Conservation (phyloP, 1,140 invertebrate genomes). For the Tetramorium parvispinum region DNA sequence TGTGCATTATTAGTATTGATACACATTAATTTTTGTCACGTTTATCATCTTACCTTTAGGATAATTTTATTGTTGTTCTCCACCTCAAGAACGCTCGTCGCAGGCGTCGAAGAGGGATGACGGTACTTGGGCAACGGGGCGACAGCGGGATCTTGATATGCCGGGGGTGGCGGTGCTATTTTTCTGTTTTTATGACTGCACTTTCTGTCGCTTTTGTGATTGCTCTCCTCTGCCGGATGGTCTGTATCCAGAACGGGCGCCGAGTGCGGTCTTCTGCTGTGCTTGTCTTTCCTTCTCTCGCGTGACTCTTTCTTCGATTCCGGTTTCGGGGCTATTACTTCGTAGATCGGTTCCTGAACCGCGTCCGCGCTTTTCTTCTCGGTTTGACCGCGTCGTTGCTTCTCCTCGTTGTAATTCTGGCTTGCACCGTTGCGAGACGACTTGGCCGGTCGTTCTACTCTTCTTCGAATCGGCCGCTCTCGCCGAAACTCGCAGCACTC, state of each 20-base stretch:
- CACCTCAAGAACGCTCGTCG: slow-evolving; percentile 78
- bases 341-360: slow-evolving; percentile 79
- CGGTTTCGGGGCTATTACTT: slow-evolving; percentile 79
- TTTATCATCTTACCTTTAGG: slow-evolving; percentile 73
- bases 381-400: slow-evolving; percentile 44
- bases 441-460: slow-evolving; percentile 56
- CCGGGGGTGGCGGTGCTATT: slow-evolving; percentile 77
- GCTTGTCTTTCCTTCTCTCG: slow-evolving; percentile 73
- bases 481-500: slow-evolving; percentile 74
- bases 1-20: too few relatives aligned
- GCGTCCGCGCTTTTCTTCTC: slow-evolving; percentile 64
- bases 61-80: slow-evolving; percentile 84
- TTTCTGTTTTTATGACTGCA: slow-evolving; percentile 75
- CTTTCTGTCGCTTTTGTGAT: slow-evolving; percentile 61
- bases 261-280: slow-evolving; percentile 80
- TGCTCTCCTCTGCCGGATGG: slow-evolving; percentile 69
- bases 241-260: slow-evolving; percentile 81
- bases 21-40: too few relatives aligned
- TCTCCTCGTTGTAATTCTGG: slow-evolving; percentile 51
- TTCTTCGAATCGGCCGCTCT: slow-evolving; percentile 54
- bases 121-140: slow-evolving; percentile 75
- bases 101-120: slow-evolving; percentile 58
- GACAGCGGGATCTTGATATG: slow-evolving; percentile 82
- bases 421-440: slow-evolving; percentile 56
- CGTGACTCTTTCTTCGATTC: slow-evolving; percentile 74